These are phyloP conservation scores for Conopomorpha cramerella DNA, from an alignment of 1,140 invertebrate genomes.

Conservation along the genomic window DNA sequence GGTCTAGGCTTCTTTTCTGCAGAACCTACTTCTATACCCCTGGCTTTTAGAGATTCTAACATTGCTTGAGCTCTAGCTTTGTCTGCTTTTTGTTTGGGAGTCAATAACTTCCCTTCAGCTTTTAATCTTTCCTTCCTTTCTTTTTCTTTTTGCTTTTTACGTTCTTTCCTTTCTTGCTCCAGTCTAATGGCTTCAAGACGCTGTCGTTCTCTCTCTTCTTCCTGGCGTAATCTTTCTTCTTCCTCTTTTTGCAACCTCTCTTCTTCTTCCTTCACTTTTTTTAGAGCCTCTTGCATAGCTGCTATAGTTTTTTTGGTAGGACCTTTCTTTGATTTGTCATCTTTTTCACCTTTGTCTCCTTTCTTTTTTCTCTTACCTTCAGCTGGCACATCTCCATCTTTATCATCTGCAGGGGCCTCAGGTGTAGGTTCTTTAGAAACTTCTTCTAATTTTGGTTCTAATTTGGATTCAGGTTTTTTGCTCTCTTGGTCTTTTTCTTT, in stretches of 20 bases:
- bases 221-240: constrained; percentile 75
- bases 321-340: constrained; percentile 67
- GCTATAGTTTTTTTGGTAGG: constrained; percentile 80
- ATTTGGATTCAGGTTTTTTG: constrained; percentile 25
- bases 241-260: constrained; percentile 78
- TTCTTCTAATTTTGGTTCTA: constrained; percentile 22
- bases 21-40: constrained; percentile 72
- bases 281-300: constrained; percentile 88
- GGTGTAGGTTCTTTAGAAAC: constrained; percentile 23
- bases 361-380: constrained; percentile 66
- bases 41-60: constrained; percentile 84
- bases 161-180: constrained; percentile 87
- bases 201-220: constrained; percentile 75
- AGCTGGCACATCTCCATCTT: constrained; percentile 31
- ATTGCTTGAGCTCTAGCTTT: constrained; percentile 84
- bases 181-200: constrained; percentile 76
- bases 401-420: constrained; percentile 23
- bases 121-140: constrained; percentile 91
- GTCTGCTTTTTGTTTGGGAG: constrained; percentile 90
- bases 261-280: constrained; percentile 89
- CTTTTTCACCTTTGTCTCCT: constrained; percentile 61
- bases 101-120: constrained; percentile 92
- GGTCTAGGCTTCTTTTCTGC: constrained; percentile 67
- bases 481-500: constrained; percentile 46
- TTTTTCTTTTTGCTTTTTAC: constrained; percentile 94